Conservation (phyloP, 2,797 vertebrate genomes). For the Acanthornis magna region DNA sequence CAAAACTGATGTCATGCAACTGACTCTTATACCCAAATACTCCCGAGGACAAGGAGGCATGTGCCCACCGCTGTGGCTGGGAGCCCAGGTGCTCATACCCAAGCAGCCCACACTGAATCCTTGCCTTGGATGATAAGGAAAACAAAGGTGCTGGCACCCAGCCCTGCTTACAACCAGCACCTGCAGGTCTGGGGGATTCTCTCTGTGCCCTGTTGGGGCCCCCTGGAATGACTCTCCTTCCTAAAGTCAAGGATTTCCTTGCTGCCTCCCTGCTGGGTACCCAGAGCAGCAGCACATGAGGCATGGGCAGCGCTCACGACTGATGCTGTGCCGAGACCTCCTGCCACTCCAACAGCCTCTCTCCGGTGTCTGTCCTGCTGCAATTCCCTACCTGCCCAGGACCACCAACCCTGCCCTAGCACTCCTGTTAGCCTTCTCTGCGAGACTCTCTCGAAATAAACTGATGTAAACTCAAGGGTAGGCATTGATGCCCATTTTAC, state of each 20-base stretch:
- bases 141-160: fast-evolving
- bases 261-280: not conserved
- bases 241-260: not conserved
- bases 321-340: fast-evolving
- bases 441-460: not conserved
- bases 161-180: fast-evolving
- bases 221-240: not conserved
- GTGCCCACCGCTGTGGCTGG: not conserved
- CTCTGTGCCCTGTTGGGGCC: too few relatives aligned
- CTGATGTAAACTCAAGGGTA: not conserved
- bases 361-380: not conserved
- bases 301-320: fast-evolving
- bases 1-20: not conserved
- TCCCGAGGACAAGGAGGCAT: fast-evolving
- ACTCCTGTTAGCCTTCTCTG: too few relatives aligned
- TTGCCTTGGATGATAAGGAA: fast-evolving
- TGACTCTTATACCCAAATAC: fast-evolving
- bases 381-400: fast-evolving
- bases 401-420: not conserved
- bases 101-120: not conserved
- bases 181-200: not conserved
- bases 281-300: not conserved
- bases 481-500: not conserved
- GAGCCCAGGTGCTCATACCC: not conserved
- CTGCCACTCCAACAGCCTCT: not conserved